Evolutionary conservation across 2,888 invertebrate genomes (phyloP).

Genomic region (Eupelmus urozonus): DNA sequence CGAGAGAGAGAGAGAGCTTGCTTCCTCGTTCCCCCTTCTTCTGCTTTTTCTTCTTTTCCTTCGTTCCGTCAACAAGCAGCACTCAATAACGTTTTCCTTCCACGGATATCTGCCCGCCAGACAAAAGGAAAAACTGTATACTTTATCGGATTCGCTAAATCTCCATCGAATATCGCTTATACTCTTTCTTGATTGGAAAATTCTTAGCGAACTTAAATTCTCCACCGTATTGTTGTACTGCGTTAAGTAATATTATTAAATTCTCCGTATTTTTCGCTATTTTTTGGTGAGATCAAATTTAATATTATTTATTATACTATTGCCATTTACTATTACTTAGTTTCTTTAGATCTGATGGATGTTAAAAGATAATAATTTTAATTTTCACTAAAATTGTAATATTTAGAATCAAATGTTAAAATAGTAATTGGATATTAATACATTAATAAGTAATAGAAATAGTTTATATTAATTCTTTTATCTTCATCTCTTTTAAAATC

Average conservation of each 20-base stretch:
- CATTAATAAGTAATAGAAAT: no score
- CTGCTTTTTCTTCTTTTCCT: conserved; percentile 39
- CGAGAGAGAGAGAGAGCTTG: no score
- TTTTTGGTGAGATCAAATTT: no score
- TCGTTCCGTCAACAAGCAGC: conserved; percentile 66
- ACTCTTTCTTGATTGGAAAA: conserved; percentile 46
- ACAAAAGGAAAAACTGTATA: conserved; percentile 58
- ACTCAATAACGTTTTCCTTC: conserved; percentile 73
- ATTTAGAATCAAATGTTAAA: no score
- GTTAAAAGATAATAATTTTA: no score
- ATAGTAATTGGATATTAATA: no score
- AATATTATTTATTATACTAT: no score
- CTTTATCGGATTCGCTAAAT: conserved; percentile 58
- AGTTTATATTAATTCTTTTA: no score
- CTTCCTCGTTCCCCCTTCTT: conserved; percentile 43
- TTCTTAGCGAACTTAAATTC: conserved; percentile 19
- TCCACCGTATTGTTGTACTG: background rate
- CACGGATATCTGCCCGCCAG: conserved; percentile 53
- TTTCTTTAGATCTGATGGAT: no score
- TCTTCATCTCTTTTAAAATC: no score
- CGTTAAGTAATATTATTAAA: background rate
- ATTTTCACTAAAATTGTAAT: no score
- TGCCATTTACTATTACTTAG: no score
- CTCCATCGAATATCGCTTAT: conserved; percentile 56
- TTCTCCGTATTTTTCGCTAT: background rate